Conservation (phyloP, 2,888 invertebrate species). For the Margaritifera margaritifera region DNA sequence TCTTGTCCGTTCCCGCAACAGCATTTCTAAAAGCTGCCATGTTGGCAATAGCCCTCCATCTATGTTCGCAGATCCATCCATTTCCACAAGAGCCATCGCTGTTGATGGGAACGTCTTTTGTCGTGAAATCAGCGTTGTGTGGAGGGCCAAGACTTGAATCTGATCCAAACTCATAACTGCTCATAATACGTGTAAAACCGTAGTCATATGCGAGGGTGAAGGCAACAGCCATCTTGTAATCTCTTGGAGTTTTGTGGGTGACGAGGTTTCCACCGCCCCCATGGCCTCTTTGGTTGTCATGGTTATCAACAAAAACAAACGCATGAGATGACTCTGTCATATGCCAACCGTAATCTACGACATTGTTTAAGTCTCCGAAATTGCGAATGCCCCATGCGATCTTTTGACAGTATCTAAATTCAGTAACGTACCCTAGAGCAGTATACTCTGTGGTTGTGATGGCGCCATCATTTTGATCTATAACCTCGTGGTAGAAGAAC, state of each 20-base stretch:
- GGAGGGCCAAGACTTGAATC: constrained; percentile 52
- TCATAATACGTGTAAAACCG: constrained; percentile 84
- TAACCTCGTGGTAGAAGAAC: constrained; percentile 66
- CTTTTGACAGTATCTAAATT: constrained; percentile 80
- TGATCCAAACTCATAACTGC: constrained; percentile 80
- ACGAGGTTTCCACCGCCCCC: constrained; percentile 51
- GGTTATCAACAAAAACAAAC: constrained; percentile 89
- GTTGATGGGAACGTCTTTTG: constrained; percentile 62
- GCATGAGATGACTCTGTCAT: constrained; percentile 73
- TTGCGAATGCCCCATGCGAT: constrained; percentile 51
- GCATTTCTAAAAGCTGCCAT: constrained; percentile 68
- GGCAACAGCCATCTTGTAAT: constrained; percentile 79
- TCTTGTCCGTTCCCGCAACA: constrained; percentile 53
- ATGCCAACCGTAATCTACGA: constrained; percentile 62
- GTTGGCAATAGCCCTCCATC: constrained; percentile 67
- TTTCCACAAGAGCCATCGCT: constrained; percentile 60
- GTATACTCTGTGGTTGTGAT: constrained; percentile 58
- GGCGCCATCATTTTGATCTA: constrained; percentile 66
- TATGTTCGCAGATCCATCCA: constrained; percentile 70
- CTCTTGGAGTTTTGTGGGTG: constrained; percentile 50
- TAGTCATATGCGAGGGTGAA: constrained; percentile 84
- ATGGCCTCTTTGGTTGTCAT: constrained; percentile 87
- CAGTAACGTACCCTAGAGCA: constrained; percentile 79
- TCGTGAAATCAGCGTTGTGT: constrained; percentile 49
- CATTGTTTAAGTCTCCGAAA: constrained; percentile 49